Evolutionary conservation across 2,888 invertebrate genomes (phyloP).

Genomic region (Machimus rusticus): DNA sequence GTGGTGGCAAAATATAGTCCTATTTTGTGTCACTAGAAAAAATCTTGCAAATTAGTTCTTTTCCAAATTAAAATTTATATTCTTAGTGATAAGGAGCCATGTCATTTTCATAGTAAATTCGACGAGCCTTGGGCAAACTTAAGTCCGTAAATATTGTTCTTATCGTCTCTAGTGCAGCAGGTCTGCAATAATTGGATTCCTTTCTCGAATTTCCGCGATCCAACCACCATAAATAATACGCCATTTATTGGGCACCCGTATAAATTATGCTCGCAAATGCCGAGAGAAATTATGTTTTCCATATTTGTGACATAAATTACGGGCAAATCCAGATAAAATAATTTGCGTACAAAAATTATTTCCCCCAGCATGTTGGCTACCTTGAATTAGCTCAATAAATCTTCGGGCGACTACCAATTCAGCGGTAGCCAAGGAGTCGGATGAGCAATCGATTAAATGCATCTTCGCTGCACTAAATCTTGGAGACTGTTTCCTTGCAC

Average conservation of each 20-base stretch:
- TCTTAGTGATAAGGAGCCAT: too few species aligned
- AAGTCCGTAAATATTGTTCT: background rate
- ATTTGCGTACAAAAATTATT: slow-evolving; percentile 22
- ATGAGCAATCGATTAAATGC: slow-evolving; percentile 34
- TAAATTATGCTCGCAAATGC: background rate
- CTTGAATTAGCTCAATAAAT: slow-evolving; percentile 28
- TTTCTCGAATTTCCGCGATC: background rate
- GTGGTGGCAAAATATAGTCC: too few species aligned
- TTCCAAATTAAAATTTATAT: too few species aligned
- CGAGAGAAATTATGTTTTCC: slow-evolving; percentile 14
- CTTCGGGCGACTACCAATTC: slow-evolving; percentile 26
- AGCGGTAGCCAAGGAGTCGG: slow-evolving; percentile 15
- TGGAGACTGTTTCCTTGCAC: background rate
- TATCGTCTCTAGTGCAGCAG: background rate
- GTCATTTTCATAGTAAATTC: background rate
- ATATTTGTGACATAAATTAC: slow-evolving; percentile 22
- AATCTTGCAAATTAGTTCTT: too few species aligned
- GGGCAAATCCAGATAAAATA: slow-evolving; percentile 10
- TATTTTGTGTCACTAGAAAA: too few species aligned
- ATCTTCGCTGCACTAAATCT: slow-evolving; percentile 29
- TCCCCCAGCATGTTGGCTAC: slow-evolving; percentile 5
- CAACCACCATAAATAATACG: background rate
- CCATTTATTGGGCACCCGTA: background rate
- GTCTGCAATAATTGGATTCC: background rate
- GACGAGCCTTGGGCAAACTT: background rate